phyloP scores from a whole-genome alignment of 2,888 invertebrate genomes.

The Subacronicta megacephala region DNA sequence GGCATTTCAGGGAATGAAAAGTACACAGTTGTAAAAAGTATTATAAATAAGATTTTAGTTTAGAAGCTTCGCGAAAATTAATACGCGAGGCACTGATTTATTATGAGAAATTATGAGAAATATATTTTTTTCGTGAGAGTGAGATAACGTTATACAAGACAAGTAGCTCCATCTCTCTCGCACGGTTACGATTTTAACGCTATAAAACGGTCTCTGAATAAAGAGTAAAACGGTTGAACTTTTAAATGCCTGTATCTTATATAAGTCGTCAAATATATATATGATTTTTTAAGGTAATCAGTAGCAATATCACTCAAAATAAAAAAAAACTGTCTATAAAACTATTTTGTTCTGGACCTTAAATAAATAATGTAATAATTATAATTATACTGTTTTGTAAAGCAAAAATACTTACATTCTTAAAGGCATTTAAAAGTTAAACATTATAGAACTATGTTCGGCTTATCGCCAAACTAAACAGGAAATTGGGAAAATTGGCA shows the following conservation, averaged over 20 bases:
- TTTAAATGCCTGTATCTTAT: conserved; percentile 9
- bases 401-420: no score
- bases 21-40: conserved; percentile 15
- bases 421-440: conserved; percentile 25
- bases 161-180: neutral
- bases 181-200: neutral
- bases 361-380: conserved; percentile 1
- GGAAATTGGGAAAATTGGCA: conserved; percentile 17
- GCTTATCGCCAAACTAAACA: conserved; percentile 12
- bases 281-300: neutral
- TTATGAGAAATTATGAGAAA: neutral
- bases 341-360: conserved; percentile 23
- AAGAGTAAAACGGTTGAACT: conserved; percentile 5
- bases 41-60: no score
- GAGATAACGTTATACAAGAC: neutral
- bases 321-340: neutral
- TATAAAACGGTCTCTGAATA: neutral
- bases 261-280: no score
- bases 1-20: neutral
- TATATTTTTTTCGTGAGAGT: neutral
- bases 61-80: neutral
- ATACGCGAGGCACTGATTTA: neutral
- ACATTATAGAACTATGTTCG: neutral
- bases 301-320: neutral
- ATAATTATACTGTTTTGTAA: neutral